Percentiles rank a stretch among this genome's conserved stretches.
These are phyloP conservation scores for Anguilla anguilla DNA, from an alignment of 2,797 vertebrate species.

Conservation along the genomic window DNA sequence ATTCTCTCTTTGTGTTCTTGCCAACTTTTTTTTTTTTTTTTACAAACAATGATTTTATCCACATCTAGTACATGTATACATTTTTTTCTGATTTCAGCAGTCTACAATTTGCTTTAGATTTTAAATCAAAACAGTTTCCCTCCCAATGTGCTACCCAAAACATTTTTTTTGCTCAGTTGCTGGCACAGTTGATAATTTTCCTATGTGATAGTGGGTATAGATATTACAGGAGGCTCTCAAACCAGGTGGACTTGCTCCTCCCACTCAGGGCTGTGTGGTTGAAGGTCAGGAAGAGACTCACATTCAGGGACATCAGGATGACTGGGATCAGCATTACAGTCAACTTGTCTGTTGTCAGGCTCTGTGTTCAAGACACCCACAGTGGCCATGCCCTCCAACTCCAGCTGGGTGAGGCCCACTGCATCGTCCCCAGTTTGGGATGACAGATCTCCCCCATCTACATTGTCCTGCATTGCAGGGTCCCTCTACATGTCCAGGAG, in stretches of 20 bases:
- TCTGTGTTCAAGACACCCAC: conserved; percentile 62
- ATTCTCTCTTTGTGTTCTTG: neutral
- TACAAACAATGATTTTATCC: too few relatives aligned
- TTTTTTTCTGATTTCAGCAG: conserved; percentile 7
- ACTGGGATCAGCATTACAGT: conserved; percentile 54
- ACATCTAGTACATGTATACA: too few relatives aligned
- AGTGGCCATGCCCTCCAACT: conserved; percentile 70
- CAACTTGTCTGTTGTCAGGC: conserved; percentile 57
- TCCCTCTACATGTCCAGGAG: conserved; percentile 64
- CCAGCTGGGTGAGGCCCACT: conserved; percentile 78
- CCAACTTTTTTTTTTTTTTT: neutral
- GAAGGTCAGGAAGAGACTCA: conserved; percentile 78
- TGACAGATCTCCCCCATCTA: conserved; percentile 59
- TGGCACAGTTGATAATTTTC: conserved; percentile 14
- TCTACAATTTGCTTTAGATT: neutral
- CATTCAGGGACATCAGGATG: conserved; percentile 72
- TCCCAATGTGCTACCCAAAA: conserved; percentile 24
- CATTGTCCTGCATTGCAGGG: conserved; percentile 57
- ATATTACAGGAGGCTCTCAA: conserved; percentile 65
- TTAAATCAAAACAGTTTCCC: neutral
- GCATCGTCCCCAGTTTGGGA: conserved; percentile 71
- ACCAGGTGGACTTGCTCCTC: conserved; percentile 92
- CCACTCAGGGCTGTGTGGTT: conserved; percentile 84
- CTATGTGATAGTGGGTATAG: conserved; percentile 40
- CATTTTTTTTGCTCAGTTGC: conserved; percentile 11